These are phyloP conservation scores for Athalia circularis DNA, from an alignment of 2,888 invertebrate species.

Conservation along the genomic window DNA sequence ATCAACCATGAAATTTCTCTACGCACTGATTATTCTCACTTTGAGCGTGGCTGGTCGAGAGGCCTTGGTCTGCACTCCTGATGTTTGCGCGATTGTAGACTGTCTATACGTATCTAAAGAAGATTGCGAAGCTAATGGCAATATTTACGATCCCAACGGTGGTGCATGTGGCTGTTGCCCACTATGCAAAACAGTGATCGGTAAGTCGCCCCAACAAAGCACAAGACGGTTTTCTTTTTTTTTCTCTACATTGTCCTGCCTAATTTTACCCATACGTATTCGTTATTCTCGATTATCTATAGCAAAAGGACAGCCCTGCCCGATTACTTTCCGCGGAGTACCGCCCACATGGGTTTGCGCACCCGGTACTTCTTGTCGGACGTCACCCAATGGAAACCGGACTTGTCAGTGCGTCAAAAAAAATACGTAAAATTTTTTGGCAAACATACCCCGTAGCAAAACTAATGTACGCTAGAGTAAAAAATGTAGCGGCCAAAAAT, in stretches of 20 bases:
- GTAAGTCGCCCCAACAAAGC: not conserved
- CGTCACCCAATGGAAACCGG: not conserved
- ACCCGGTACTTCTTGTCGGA: not conserved
- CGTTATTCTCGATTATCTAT: no score
- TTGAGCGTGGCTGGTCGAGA: not conserved
- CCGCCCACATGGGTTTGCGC: not conserved
- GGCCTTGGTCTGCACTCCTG: not conserved
- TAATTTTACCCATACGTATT: no score
- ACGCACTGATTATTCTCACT: not conserved
- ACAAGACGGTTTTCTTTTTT: not conserved
- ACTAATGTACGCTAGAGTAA: no score
- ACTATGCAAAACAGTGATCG: not conserved
- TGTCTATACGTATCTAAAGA: not conserved
- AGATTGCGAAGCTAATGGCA: not conserved
- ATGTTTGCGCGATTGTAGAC: not conserved
- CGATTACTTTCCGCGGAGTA: not conserved
- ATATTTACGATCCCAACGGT: not conserved
- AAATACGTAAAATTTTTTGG: no score
- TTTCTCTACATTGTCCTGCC: not conserved
- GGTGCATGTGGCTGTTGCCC: conserved; percentile 2
- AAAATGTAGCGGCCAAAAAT: no score
- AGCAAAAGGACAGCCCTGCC: not conserved
- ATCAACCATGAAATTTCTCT: not conserved
- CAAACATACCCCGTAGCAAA: no score
- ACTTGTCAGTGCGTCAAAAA: not conserved